A percentile compares a stretch with the other conserved stretches of the same genome.
Evolutionary conservation across 2,113 vertebrate species (phyloP).

Genomic region (Neomonachus schauinslandi): DNA sequence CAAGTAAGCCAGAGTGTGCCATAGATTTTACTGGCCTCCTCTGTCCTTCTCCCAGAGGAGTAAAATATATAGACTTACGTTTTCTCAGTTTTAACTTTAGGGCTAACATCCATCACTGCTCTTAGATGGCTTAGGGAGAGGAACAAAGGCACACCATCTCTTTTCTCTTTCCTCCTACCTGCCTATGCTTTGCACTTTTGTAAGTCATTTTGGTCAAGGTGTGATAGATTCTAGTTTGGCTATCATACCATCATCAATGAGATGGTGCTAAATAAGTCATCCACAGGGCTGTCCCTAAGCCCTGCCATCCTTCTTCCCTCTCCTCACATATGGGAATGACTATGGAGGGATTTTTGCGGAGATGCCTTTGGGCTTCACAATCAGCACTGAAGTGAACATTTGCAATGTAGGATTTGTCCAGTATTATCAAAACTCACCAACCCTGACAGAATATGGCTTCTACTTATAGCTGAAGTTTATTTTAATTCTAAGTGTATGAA

Average conservation of each 20-base stretch:
- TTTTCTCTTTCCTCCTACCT: neutral
- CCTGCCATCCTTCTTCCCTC: no score
- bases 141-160: neutral
- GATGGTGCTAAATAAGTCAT: neutral
- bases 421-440: slow-evolving; percentile 66
- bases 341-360: neutral
- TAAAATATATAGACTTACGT: neutral
- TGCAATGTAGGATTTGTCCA: slow-evolving; percentile 50
- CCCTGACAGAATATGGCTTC: slow-evolving; percentile 67
- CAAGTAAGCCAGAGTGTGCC: neutral
- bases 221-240: neutral
- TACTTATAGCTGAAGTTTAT: slow-evolving; percentile 15
- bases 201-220: neutral
- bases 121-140: neutral
- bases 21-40: neutral
- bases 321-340: neutral
- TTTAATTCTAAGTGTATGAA: slow-evolving; percentile 49
- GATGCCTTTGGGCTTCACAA: slow-evolving; percentile 26
- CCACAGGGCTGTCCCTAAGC: neutral
- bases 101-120: neutral
- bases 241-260: neutral
- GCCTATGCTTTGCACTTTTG: neutral
- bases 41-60: neutral
- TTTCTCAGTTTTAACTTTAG: neutral
- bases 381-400: slow-evolving; percentile 45